These are phyloP conservation scores for Scaptomyza cyrtandrae DNA, from an alignment of 2,888 invertebrate species.

Conservation along the genomic window DNA sequence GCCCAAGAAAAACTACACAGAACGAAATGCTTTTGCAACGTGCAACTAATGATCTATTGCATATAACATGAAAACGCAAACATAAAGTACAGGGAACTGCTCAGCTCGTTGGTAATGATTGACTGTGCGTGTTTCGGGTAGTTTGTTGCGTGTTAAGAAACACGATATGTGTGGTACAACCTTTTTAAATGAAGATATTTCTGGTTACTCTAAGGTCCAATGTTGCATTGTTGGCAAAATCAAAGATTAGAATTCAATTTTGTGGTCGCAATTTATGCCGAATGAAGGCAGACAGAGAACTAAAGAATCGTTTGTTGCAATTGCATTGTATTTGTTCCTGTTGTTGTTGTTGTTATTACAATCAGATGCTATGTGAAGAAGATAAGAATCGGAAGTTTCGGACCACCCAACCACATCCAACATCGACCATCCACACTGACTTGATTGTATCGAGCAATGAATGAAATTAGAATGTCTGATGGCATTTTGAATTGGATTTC, in stretches of 20 bases:
- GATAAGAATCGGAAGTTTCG: slow-evolving; percentile 50
- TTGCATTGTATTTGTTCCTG: slow-evolving; percentile 18
- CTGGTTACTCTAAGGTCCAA: neutral
- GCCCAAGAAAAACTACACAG: neutral
- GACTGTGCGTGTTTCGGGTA: neutral
- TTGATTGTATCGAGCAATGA: slow-evolving; percentile 78
- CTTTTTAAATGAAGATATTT: neutral
- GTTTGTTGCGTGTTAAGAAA: neutral
- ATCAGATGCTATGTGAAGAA: slow-evolving; percentile 64
- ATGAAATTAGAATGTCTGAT: slow-evolving; percentile 80
- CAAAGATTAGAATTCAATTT: slow-evolving; percentile 53
- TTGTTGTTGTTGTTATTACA: slow-evolving; percentile 50
- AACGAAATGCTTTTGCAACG: neutral
- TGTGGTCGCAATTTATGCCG: slow-evolving; percentile 44
- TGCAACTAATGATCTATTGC: neutral
- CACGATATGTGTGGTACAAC: neutral
- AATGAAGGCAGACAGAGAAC: neutral
- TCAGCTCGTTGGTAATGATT: neutral
- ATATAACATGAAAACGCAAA: neutral
- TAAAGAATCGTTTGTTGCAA: slow-evolving; percentile 37
- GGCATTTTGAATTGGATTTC: slow-evolving; percentile 78
- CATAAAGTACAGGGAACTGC: neutral
- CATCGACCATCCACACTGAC: slow-evolving; percentile 1
- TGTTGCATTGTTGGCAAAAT: slow-evolving; percentile 16
- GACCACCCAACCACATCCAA: slow-evolving; percentile 15